These are phyloP conservation scores for Pectinophora gossypiella DNA, from an alignment of 1,140 invertebrate genomes.

Conservation along the genomic window DNA sequence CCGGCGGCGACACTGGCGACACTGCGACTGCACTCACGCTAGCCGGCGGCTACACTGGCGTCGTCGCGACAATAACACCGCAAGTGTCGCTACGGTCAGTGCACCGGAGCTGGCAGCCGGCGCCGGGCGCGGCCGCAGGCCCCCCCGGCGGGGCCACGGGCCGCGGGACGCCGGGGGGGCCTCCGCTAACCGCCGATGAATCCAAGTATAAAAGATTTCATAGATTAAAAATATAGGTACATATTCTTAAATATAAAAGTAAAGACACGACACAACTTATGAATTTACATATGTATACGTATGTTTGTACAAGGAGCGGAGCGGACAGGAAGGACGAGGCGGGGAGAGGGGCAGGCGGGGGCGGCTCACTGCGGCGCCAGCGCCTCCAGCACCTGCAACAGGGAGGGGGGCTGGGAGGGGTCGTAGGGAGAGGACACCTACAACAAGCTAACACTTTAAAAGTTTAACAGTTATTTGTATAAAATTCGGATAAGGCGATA, in stretches of 20 bases:
- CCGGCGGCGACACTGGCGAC: no score
- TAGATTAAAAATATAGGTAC: neutral
- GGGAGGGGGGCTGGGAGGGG: constrained; percentile 2
- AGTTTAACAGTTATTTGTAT: constrained; percentile 19
- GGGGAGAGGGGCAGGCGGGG: neutral
- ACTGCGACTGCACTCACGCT: no score
- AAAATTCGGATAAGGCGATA: constrained; percentile 38
- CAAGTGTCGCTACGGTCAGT: no score
- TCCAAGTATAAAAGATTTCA: neutral
- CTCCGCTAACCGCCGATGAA: neutral
- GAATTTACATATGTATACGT: neutral
- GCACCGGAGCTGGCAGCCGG: no score
- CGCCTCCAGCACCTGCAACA: constrained; percentile 25
- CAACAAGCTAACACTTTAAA: neutral
- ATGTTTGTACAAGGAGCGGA: neutral
- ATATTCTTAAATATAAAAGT: neutral
- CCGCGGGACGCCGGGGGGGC: no score
- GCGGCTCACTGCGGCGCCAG: neutral
- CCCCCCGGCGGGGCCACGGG: no score
- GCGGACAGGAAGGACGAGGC: neutral
- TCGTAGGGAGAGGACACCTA: no score
- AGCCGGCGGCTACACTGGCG: no score
- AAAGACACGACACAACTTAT: constrained; percentile 1
- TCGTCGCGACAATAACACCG: no score
- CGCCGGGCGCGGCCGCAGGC: no score